A percentile compares a stretch with the other conserved stretches of the same genome.
Conservation (phyloP, 2,888 invertebrate species). For the Mythimna pallens region DNA sequence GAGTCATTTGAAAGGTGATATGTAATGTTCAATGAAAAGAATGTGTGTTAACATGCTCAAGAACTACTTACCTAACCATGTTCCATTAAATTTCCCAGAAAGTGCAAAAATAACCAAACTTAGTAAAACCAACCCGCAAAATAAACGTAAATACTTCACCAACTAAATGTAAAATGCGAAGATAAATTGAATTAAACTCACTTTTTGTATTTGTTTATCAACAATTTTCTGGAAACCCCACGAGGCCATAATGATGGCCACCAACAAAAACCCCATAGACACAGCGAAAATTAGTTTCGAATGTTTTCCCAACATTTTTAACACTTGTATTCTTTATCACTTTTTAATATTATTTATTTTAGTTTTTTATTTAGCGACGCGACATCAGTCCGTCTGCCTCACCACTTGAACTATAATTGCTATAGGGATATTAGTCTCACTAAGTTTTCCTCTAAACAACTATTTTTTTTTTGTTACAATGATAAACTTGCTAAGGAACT, state of each 20-base stretch:
- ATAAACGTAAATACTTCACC: too few species aligned
- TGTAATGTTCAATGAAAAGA: neutral
- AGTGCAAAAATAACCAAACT: neutral
- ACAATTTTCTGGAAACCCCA: conserved; percentile 89
- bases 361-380: conserved; percentile 27
- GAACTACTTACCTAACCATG: conserved; percentile 12
- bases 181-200: conserved; percentile 68
- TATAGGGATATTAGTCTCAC: conserved; percentile 58
- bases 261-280: conserved; percentile 79
- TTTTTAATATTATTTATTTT: conserved; percentile 21
- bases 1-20: neutral
- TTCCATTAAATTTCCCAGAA: neutral
- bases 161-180: neutral
- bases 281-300: conserved; percentile 77
- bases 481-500: conserved; percentile 39
- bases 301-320: conserved; percentile 81
- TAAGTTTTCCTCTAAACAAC: conserved; percentile 51
- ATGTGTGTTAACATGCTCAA: conserved; percentile 6
- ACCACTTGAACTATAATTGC: conserved; percentile 66
- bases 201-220: conserved; percentile 85
- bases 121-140: neutral
- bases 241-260: conserved; percentile 83
- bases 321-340: conserved; percentile 41
- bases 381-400: conserved; percentile 64
- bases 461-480: conserved; percentile 43